A percentile compares a stretch with the other conserved stretches of the same genome.
These are phyloP conservation scores for Chironomus tentans DNA, from an alignment of 2,888 invertebrate genomes.

Conservation along the genomic window DNA sequence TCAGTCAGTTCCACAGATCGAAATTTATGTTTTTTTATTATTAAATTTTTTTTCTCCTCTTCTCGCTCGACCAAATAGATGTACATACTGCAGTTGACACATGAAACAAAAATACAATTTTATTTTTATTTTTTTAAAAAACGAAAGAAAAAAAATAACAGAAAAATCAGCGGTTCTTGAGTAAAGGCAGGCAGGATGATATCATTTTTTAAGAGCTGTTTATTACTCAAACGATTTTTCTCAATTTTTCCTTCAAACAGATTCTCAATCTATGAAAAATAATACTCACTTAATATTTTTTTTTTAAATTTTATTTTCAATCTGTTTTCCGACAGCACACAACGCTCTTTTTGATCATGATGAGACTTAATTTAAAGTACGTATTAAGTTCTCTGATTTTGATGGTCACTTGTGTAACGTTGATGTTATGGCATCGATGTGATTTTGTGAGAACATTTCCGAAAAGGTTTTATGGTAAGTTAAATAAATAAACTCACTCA, in stretches of 20 bases:
- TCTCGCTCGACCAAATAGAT: background rate
- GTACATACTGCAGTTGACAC: background rate
- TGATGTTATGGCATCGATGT: constrained; percentile 69
- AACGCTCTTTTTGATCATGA: constrained; percentile 51
- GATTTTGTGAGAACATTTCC: constrained; percentile 40
- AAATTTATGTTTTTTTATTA: background rate
- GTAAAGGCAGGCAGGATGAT: background rate
- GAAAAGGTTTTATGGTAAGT: constrained; percentile 21
- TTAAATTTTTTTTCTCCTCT: background rate
- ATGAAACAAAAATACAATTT: background rate
- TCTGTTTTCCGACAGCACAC: constrained; percentile 33
- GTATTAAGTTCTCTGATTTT: constrained; percentile 56
- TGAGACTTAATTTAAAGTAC: constrained; percentile 70
- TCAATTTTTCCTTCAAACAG: background rate
- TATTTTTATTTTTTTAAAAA: background rate
- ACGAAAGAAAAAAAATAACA: too few relatives aligned
- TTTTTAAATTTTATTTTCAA: too few relatives aligned
- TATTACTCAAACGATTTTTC: background rate
- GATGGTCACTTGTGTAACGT: constrained; percentile 56
- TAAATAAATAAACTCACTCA: background rate
- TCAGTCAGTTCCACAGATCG: background rate
- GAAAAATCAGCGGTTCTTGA: too few relatives aligned
- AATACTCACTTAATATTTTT: too few relatives aligned
- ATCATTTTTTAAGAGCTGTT: background rate
- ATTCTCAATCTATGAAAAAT: too few relatives aligned